These are phyloP conservation scores for Pyrgus malvae DNA, from an alignment of 2,888 invertebrate genomes.

Conservation along the genomic window DNA sequence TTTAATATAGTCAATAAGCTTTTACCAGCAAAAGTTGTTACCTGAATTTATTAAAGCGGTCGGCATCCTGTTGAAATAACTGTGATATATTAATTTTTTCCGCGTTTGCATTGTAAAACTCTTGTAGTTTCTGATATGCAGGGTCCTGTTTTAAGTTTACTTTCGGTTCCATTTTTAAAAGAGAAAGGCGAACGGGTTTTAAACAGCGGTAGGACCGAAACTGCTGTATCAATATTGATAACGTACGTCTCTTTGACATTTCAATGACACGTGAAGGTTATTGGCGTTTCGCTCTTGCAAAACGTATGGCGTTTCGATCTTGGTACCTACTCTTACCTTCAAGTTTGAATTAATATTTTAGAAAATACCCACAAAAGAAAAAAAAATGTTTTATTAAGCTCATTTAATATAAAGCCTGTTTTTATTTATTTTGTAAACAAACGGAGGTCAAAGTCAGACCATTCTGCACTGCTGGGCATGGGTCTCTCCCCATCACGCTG, in stretches of 20 bases:
- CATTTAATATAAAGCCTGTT: no score
- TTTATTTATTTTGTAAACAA: no score
- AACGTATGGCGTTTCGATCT: background rate
- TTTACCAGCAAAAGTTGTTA: slow-evolving; percentile 54
- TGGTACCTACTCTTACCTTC: background rate
- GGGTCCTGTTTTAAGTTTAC: slow-evolving; percentile 80
- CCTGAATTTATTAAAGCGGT: slow-evolving; percentile 95
- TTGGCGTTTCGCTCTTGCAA: slow-evolving; percentile 54
- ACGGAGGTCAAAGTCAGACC: no score
- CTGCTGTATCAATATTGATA: slow-evolving; percentile 58
- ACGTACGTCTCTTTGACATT: slow-evolving; percentile 73
- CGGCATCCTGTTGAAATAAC: slow-evolving; percentile 90
- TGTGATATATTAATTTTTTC: slow-evolving; percentile 90
- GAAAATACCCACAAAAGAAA: no score
- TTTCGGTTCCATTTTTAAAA: slow-evolving; percentile 69
- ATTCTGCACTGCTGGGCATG: no score
- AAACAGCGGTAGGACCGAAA: slow-evolving; percentile 43
- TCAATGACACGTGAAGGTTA: slow-evolving; percentile 77
- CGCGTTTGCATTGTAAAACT: slow-evolving; percentile 87
- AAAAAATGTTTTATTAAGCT: no score
- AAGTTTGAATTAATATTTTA: background rate
- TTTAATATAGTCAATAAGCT: background rate
- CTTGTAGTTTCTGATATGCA: slow-evolving; percentile 88
- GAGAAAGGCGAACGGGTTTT: slow-evolving; percentile 39
- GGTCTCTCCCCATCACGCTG: no score